Evolutionary conservation across 2,888 invertebrate species (phyloP).

Genomic region (Beris chalybata): DNA sequence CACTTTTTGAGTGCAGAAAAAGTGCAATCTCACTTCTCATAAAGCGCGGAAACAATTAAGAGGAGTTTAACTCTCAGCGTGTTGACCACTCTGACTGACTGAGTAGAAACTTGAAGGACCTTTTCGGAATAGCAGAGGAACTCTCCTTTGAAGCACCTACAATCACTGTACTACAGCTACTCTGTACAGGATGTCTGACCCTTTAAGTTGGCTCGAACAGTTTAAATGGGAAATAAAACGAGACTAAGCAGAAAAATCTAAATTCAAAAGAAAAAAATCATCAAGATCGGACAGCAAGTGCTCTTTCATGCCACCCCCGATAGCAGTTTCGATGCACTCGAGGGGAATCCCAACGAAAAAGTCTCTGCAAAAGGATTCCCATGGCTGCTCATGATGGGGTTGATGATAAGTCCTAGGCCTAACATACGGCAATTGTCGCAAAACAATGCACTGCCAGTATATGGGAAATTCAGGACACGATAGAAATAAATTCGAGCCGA

Average conservation of each 20-base stretch:
- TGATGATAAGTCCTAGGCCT: too few species aligned
- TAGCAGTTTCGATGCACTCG: too few species aligned
- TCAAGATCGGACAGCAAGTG: too few species aligned
- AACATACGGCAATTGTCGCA: too few species aligned
- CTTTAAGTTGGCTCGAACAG: background rate
- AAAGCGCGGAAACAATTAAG: background rate
- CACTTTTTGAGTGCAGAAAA: background rate
- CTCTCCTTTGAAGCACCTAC: too few species aligned
- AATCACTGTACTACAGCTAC: background rate
- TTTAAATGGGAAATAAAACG: conserved; percentile 21
- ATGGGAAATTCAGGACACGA: too few species aligned
- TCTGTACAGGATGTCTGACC: conserved; percentile 22
- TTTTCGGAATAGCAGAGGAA: background rate
- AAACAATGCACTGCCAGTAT: too few species aligned
- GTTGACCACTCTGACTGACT: background rate
- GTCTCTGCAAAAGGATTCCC: too few species aligned
- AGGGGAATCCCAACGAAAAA: too few species aligned
- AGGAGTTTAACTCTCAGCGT: conserved; percentile 5
- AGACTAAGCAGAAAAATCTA: conserved; percentile 9
- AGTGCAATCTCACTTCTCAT: background rate
- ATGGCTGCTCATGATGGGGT: too few species aligned
- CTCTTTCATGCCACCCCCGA: too few species aligned
- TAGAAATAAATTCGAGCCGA: background rate
- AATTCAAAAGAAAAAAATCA: too few species aligned
- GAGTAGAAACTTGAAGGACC: conserved; percentile 2